These are phyloP conservation scores for Chelonus insularis DNA, from an alignment of 1,140 invertebrate genomes.

Conservation along the genomic window DNA sequence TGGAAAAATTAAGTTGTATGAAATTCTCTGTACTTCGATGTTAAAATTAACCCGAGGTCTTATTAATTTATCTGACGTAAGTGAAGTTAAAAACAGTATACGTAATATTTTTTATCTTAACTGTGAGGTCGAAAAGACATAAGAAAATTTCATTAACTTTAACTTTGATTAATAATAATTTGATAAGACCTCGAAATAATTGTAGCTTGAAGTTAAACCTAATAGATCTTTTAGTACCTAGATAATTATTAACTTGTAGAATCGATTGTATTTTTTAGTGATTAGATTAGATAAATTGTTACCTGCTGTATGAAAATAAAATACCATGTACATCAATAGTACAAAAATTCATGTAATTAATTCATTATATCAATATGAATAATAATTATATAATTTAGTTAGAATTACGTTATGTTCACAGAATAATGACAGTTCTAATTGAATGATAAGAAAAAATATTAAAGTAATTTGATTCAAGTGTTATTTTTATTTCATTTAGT, in stretches of 20 bases:
- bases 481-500: no score
- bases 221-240: conserved; percentile 18
- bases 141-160: not conserved
- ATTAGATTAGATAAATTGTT: conserved; percentile 48
- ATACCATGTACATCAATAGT: conserved; percentile 12
- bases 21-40: no score
- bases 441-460: no score
- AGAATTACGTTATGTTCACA: no score
- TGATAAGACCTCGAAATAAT: conserved; percentile 13
- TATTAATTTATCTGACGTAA: not conserved
- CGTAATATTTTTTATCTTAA: not conserved
- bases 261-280: conserved; percentile 52
- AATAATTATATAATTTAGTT: no score
- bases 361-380: no score
- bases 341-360: conserved; percentile 34
- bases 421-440: no score
- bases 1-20: no score
- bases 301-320: conserved; percentile 47
- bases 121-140: not conserved
- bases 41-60: not conserved
- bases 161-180: no score
- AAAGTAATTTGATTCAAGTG: no score
- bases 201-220: conserved; percentile 12
- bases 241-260: conserved; percentile 34
- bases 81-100: not conserved